Conservation (phyloP, 2,797 vertebrate genomes). For the Tamandua tetradactyla region DNA sequence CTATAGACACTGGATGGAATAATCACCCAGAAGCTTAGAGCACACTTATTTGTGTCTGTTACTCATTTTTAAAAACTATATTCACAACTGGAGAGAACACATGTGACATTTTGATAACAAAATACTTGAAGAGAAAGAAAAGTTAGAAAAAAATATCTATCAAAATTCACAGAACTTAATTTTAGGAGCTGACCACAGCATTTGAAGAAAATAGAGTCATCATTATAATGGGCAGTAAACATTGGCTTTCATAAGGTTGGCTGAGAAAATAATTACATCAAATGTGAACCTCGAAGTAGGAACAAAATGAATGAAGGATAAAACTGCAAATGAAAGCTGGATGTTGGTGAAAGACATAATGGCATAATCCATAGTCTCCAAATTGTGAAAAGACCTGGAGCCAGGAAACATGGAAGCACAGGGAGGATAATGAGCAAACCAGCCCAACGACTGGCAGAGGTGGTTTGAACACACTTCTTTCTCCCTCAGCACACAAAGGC, state of each 20-base stretch:
- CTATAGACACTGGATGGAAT: not conserved
- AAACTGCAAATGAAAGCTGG: not conserved
- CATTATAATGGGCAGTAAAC: slow-evolving; percentile 37
- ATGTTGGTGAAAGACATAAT: not conserved
- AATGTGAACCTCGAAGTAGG: slow-evolving; percentile 16
- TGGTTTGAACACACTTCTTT: not conserved
- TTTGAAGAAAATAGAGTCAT: slow-evolving; percentile 48
- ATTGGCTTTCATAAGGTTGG: not conserved
- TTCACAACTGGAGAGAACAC: slow-evolving; percentile 31
- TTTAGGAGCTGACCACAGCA: not conserved
- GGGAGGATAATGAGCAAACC: not conserved
- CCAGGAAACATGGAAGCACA: not conserved
- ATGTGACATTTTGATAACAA: slow-evolving; percentile 40
- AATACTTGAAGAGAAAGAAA: slow-evolving; percentile 3
- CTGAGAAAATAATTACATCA: not conserved
- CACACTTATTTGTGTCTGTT: slow-evolving; percentile 33
- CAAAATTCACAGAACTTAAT: slow-evolving; percentile 28
- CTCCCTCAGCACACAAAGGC: not conserved
- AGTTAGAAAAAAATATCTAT: slow-evolving; percentile 43
- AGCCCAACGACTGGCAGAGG: not conserved
- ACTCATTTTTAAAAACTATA: slow-evolving; percentile 46
- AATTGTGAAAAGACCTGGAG: not conserved
- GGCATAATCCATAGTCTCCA: not conserved
- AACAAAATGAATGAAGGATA: not conserved
- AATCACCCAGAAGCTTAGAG: slow-evolving; percentile 63